phyloP scores from a whole-genome alignment of 2,113 vertebrate species.

The Pseudonaja textilis region DNA sequence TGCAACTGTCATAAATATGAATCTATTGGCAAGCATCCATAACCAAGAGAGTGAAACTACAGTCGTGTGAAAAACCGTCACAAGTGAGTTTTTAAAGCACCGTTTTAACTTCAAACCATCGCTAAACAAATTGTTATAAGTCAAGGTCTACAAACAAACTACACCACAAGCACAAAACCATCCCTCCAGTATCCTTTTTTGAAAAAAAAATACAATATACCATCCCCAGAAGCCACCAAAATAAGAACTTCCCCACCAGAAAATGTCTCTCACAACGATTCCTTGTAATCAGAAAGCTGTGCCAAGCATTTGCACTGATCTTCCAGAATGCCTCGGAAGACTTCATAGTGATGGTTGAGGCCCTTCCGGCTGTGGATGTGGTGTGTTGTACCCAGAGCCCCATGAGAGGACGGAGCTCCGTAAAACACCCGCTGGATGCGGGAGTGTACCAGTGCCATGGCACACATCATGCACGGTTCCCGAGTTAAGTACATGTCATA shows the following conservation, averaged over 20 bases:
- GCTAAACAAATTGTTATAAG: background rate
- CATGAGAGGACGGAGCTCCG: conserved; percentile 68
- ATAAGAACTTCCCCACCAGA: background rate
- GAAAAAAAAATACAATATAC: background rate
- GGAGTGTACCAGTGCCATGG: conserved; percentile 88
- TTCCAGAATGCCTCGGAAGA: conserved; percentile 76
- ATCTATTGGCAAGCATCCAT: background rate
- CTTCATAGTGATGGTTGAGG: conserved; percentile 85
- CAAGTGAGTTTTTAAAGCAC: background rate
- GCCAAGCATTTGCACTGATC: conserved; percentile 68
- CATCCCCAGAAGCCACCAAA: background rate
- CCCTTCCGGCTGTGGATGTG: conserved; percentile 78
- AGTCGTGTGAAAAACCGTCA: too few species aligned
- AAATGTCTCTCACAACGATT: fast-evolving
- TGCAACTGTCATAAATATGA: background rate
- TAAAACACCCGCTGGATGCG: conserved; percentile 84
- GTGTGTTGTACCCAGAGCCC: conserved; percentile 77
- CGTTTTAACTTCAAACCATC: too few species aligned
- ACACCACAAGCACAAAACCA: background rate
- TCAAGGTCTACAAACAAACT: background rate
- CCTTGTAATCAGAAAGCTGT: background rate
- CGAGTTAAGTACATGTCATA: conserved; percentile 85
- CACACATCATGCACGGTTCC: conserved; percentile 86
- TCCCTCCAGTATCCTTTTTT: background rate
- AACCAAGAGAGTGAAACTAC: too few species aligned